A percentile compares a stretch with the other conserved stretches of the same genome.
Evolutionary conservation across 2,113 vertebrate genomes (phyloP).

Genomic region (Siphamia tubifer): DNA sequence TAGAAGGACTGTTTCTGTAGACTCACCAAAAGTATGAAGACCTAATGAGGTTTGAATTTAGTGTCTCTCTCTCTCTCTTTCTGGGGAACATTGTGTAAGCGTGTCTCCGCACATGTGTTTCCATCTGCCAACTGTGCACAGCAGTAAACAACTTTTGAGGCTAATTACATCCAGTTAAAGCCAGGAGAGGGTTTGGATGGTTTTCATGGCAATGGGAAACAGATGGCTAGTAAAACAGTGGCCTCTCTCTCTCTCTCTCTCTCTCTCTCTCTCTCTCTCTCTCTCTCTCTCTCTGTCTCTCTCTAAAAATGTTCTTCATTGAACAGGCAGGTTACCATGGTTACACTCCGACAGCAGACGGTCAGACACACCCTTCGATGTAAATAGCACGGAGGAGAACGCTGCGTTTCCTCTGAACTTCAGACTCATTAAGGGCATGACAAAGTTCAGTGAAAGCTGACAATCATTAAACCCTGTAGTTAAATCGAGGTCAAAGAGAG

Average conservation of each 20-base stretch:
- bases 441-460: slow-evolving; percentile 23
- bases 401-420: slow-evolving; percentile 47
- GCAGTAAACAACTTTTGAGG: slow-evolving; percentile 30
- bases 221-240: slow-evolving; percentile 48
- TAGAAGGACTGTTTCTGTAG: slow-evolving; percentile 10
- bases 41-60: slow-evolving; percentile 24
- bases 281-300: slow-evolving; percentile 17
- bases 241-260: not conserved
- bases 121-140: slow-evolving; percentile 1
- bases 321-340: slow-evolving; percentile 2
- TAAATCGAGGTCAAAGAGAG: not conserved
- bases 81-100: not conserved
- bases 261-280: slow-evolving; percentile 14
- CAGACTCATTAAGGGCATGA: not conserved
- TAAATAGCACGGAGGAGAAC: not conserved
- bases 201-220: slow-evolving; percentile 46
- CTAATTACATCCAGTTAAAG: slow-evolving; percentile 40
- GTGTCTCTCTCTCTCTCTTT: not conserved
- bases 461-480: slow-evolving; percentile 60
- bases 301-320: slow-evolving; percentile 28
- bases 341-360: not conserved
- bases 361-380: slow-evolving; percentile 45
- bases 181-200: slow-evolving; percentile 8
- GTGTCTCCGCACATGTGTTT: slow-evolving; percentile 27
- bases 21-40: slow-evolving; percentile 34